Base-by-base conservation (phyloP, 2,113 vertebrate species). In the Anoplopoma fimbria region DNA sequence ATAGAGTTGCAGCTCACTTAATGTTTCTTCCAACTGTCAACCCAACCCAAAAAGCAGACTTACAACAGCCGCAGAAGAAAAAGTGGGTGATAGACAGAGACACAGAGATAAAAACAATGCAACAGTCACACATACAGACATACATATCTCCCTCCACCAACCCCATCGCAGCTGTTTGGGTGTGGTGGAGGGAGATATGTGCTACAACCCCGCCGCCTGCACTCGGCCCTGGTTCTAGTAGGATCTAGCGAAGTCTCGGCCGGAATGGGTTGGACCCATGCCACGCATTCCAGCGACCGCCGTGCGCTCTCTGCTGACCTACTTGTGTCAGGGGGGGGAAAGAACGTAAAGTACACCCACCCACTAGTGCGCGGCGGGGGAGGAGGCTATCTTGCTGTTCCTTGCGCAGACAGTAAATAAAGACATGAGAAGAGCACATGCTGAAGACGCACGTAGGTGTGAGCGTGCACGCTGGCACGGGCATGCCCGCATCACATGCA, bases 261-360 rank as follows among this genome's bases (percentile, higher is more conserved):
- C 82, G 87, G 80, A 88, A 89, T 89, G 69, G 73, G 58, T 84
- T 89, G 87, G 87, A 86, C 33, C 60, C 6, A 1, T 77, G 72
- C 91, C 90, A 85, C 0, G 31, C 90, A 93, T 93, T 91, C 91
- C 89, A 81, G 76, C 34, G 60, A n/a, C 62, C 14, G 14, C 69
- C 10, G 77, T 77, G 38, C 6, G 71, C 29, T 84, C 83, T 76
- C 67, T 58, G 75, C 77, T 93, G 91, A 80, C 91, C 88, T 90
- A 93, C 85, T 90, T 94, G 75, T 89, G 76, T 81, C 63, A 25
- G 51, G 33, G 57, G 27, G 33, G 45, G 45, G 10, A 1, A 40
- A 17, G 57, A 40, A 83, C 3, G 4, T 63, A 51, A 53, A 49
- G 65, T 7, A 25, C 70, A 77, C 73, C 71, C 84, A 61, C 72